Evolutionary conservation across 2,797 vertebrate genomes (phyloP).

Genomic region (Falco naumanni): DNA sequence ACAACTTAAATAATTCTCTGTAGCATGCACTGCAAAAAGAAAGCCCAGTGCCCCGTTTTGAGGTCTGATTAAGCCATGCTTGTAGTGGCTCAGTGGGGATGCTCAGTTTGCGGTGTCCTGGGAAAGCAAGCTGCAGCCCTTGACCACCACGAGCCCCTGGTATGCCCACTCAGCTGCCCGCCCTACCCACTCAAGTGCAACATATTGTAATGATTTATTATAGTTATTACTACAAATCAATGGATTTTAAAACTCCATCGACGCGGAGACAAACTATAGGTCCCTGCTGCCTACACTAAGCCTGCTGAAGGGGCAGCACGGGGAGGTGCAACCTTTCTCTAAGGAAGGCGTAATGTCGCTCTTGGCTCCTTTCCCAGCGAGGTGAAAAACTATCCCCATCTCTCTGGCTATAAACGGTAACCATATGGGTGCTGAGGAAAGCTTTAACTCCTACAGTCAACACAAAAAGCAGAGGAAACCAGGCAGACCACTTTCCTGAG

Average conservation of each 20-base stretch:
- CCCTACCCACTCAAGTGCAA: background rate
- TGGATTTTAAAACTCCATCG: background rate
- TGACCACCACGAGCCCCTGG: accelerated
- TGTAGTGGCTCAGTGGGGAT: accelerated
- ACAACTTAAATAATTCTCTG: background rate
- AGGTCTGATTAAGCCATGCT: background rate
- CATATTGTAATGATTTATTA: background rate
- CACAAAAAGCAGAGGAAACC: background rate
- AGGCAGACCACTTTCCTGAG: background rate
- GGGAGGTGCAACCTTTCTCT: background rate
- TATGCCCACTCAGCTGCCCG: background rate
- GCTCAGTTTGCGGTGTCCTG: accelerated
- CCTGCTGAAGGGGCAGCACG: background rate
- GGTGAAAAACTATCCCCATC: constrained; percentile 23
- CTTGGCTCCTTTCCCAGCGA: background rate
- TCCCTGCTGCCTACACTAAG: accelerated
- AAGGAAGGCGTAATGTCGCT: background rate
- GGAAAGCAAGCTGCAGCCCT: background rate
- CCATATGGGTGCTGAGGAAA: background rate
- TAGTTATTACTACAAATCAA: background rate
- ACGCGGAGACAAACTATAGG: background rate
- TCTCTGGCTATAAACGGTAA: constrained; percentile 28
- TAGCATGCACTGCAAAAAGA: background rate
- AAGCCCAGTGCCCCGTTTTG: background rate
- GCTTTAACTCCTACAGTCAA: constrained; percentile 11